Base-by-base conservation (phyloP, 2,888 invertebrate species). In the Cheilosia vernalis region DNA sequence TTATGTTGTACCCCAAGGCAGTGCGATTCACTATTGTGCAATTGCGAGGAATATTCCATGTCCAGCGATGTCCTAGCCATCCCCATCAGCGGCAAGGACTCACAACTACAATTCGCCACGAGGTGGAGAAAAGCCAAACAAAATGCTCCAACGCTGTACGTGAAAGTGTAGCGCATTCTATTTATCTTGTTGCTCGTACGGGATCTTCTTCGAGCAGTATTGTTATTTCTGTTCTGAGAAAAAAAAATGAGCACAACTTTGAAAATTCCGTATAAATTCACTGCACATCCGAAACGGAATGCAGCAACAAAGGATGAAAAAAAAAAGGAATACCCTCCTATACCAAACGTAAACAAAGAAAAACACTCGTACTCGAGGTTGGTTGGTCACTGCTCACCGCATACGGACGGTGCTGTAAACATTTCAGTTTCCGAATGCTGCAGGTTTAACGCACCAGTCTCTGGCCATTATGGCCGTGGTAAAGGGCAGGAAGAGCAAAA, bases 331-430 rank as follows among this genome's bases (percentile, higher is more conserved):
- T 6, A 37, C 10, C 1, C 13, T 58, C 44, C 17, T 17, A 42
- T 80, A 60, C 84, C 69, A 79, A 84, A 84, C 70, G 84, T 74
- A 80, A 80, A 84, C 74, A 84, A 53, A 80, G 84, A 60, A 80
- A 63, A 84, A 74, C 70, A 66, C 79, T 64, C 63, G 40, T 24
- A 58, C 51, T 30, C 72, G 69, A 19, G 42, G 60, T 55, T 30
- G 60, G 42, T 64, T 76, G 84, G 80, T 84, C 80, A 76, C 61
- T 80, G 64, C 61, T 80, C 70, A 84, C 80, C 84, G 74, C 84
- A 84, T 84, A 64, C 79, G 79, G 69, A 74, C 66, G 24, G 60
- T 60, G 53, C 74, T 74, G 80, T 80, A 80, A 80, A 84, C 80
- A 80, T 80, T 84, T 80, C 55, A 70, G 74, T 74, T 70, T 79